Conservation (phyloP, 1,140 invertebrate genomes). For the Dinoponera quadriceps region DNA sequence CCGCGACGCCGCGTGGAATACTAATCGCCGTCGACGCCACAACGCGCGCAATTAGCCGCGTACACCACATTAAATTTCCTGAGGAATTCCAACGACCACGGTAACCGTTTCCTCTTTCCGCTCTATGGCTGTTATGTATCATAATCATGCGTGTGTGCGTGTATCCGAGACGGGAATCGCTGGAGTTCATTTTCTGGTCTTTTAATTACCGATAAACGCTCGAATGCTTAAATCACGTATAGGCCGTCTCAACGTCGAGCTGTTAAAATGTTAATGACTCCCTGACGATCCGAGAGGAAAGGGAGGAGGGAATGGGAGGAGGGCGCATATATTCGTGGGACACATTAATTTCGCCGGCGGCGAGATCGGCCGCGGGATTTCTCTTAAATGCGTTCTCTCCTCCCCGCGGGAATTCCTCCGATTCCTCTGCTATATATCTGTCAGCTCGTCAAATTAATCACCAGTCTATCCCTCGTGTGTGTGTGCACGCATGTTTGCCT, state of each 20-base stretch:
- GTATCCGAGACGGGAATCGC: too few species aligned
- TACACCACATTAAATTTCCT: conserved; percentile 42
- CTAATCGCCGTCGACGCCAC: conserved; percentile 3
- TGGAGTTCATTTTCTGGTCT: neutral
- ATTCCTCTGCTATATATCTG: conserved; percentile 58
- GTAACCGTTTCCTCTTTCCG: conserved; percentile 15
- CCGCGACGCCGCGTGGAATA: conserved; percentile 1
- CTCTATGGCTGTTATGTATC: neutral
- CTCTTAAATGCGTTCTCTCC: neutral
- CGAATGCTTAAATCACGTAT: neutral
- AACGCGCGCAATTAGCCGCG: conserved; percentile 19
- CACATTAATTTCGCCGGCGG: conserved; percentile 1
- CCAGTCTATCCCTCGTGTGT: conserved; percentile 39
- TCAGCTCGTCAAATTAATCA: conserved; percentile 59
- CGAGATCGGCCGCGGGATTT: neutral
- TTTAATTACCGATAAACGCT: neutral
- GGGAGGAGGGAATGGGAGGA: too few species aligned
- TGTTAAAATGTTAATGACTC: too few species aligned
- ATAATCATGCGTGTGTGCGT: too few species aligned
- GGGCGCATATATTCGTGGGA: neutral
- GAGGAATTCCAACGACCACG: conserved; percentile 23
- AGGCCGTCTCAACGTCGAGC: too few species aligned
- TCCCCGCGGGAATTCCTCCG: conserved; percentile 9
- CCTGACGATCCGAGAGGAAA: too few species aligned
- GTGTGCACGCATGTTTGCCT: neutral